Percentiles rank a stretch among this genome's conserved stretches.
phyloP scores from a whole-genome alignment of 1,140 invertebrate species.

The Conus ventricosus region DNA sequence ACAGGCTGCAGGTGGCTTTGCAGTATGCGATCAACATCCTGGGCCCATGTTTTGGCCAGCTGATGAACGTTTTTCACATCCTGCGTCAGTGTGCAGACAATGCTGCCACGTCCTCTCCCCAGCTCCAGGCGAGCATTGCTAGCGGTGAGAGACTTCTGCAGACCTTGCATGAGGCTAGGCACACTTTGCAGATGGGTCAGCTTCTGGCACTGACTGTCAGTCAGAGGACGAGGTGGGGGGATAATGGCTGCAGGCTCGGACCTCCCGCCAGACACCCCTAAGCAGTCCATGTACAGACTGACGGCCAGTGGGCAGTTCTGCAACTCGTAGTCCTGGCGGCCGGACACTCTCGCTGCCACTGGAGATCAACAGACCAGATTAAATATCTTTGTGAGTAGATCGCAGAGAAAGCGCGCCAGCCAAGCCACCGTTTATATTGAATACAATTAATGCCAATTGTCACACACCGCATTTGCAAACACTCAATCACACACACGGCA shows the following conservation, averaged over 20 bases:
- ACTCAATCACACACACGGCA: no score
- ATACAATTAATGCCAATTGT: no score
- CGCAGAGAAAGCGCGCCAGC: no score
- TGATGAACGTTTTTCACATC: background rate
- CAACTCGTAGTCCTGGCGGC: background rate
- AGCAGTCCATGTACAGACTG: background rate
- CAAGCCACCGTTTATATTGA: no score
- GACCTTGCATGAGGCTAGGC: background rate
- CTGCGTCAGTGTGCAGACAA: background rate
- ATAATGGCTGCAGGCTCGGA: background rate
- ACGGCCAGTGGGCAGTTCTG: background rate
- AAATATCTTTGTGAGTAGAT: no score
- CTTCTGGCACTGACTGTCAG: background rate
- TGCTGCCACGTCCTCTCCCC: background rate
- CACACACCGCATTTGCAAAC: no score
- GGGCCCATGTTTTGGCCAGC: background rate
- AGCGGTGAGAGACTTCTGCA: background rate
- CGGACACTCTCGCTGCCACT: background rate
- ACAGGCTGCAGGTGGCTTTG: background rate
- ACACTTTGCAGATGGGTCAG: background rate
- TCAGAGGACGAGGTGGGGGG: background rate
- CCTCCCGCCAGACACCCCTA: background rate
- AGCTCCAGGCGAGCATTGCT: background rate
- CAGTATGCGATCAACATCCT: background rate
- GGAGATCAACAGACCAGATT: background rate